These are phyloP conservation scores for Apodemia zela DNA, from an alignment of 2,888 invertebrate species.

Conservation along the genomic window DNA sequence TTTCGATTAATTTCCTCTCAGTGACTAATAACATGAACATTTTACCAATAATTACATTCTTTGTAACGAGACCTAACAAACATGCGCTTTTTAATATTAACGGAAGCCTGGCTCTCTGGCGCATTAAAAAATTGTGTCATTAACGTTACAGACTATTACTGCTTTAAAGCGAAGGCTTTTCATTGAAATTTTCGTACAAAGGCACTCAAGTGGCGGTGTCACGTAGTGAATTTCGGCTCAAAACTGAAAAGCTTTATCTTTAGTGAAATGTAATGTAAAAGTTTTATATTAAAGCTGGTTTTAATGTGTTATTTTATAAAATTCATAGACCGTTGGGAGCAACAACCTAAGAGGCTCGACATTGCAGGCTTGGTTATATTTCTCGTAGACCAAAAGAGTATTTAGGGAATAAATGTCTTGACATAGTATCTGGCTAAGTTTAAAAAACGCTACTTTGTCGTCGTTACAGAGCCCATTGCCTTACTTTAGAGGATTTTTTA, in stretches of 20 bases:
- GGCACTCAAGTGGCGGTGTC: conserved; percentile 28
- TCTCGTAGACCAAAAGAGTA: background rate
- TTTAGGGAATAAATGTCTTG: conserved; percentile 5
- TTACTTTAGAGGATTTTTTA: background rate
- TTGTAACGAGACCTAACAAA: conserved; percentile 39
- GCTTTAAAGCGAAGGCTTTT: conserved; percentile 25
- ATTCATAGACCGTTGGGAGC: background rate
- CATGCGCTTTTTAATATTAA: conserved; percentile 37
- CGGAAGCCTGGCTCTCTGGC: conserved; percentile 18
- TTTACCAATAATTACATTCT: conserved; percentile 38
- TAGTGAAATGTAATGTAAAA: conserved; percentile 15
- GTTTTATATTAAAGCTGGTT: conserved; percentile 14
- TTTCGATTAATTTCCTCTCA: conserved; percentile 20
- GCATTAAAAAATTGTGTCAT: conserved; percentile 29
- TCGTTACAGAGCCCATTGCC: background rate
- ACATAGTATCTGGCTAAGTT: background rate
- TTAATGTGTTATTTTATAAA: conserved; percentile 15
- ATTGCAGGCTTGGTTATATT: background rate
- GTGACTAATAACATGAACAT: conserved; percentile 36
- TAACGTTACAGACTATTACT: conserved; percentile 31
- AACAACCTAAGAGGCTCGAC: conserved; percentile 7
- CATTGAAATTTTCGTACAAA: conserved; percentile 29
- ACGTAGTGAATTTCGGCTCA: conserved; percentile 24
- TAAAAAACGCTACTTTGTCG: background rate
- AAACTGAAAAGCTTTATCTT: conserved; percentile 19